Conservation (phyloP, 1,140 invertebrate genomes). For the Brachionus plicatilis region DNA sequence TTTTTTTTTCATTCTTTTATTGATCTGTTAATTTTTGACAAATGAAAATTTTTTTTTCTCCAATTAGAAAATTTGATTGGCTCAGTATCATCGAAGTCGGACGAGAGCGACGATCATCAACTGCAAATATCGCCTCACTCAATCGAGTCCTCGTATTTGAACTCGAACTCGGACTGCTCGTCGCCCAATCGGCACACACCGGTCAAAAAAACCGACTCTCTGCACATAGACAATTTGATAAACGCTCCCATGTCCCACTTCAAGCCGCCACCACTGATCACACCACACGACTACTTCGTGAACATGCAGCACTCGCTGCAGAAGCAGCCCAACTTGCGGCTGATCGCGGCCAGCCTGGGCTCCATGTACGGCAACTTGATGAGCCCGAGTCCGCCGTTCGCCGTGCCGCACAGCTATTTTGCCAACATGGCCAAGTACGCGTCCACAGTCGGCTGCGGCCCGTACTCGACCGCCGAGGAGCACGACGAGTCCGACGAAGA, state of each 20-base stretch:
- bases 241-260: not conserved
- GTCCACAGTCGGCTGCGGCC: not conserved
- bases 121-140: not conserved
- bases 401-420: conserved; percentile 16
- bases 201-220: not conserved
- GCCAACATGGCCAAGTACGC: conserved; percentile 40
- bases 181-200: not conserved
- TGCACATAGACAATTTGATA: conserved; percentile 1
- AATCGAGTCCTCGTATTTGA: conserved; percentile 5
- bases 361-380: conserved; percentile 16
- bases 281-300: not conserved
- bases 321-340: not conserved
- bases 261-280: not conserved
- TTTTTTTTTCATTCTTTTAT: not conserved
- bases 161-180: conserved; percentile 6
- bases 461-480: not conserved
- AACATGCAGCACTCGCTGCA: not conserved
- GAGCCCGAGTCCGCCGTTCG: not conserved
- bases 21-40: not conserved
- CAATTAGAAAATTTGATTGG: conserved; percentile 21
- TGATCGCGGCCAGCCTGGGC: not conserved
- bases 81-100: not conserved
- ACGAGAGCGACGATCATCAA: not conserved
- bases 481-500: not conserved
- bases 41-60: not conserved